Conservation (phyloP, 92 coral and sea anemone genomes). For the Porites rus region DNA sequence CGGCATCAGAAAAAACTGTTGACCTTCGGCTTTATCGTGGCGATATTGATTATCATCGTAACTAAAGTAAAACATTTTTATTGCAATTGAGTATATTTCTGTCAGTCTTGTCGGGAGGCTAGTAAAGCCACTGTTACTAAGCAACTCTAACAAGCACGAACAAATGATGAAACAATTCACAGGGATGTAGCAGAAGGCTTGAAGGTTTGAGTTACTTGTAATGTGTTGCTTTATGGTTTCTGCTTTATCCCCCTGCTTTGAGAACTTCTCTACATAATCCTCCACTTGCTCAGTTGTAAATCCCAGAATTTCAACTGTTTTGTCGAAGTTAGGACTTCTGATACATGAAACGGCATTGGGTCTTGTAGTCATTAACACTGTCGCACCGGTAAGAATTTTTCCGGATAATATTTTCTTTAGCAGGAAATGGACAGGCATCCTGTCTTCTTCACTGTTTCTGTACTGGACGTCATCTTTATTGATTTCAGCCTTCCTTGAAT, state of each 20-base stretch:
- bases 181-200: slow-evolving; percentile 33
- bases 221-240: slow-evolving; percentile 15
- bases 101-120: slow-evolving; percentile 31
- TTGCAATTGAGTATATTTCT: slow-evolving; percentile 29
- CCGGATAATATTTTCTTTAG: not conserved
- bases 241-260: too few species aligned
- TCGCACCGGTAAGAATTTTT: too few species aligned
- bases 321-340: not conserved
- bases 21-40: too few species aligned
- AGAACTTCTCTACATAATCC: not conserved
- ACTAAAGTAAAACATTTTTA: slow-evolving; percentile 11
- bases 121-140: not conserved
- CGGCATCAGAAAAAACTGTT: too few species aligned
- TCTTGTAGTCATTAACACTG: too few species aligned
- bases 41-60: not conserved
- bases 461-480: not conserved
- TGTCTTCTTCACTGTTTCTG: not conserved
- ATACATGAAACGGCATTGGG: not conserved
- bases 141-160: not conserved
- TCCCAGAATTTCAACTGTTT: slow-evolving; percentile 6
- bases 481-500: not conserved
- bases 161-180: too few species aligned
- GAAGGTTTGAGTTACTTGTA: not conserved
- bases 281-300: not conserved
- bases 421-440: not conserved